These are phyloP conservation scores for Fragum whitleyi DNA, from an alignment of 2,888 invertebrate genomes.

Conservation along the genomic window DNA sequence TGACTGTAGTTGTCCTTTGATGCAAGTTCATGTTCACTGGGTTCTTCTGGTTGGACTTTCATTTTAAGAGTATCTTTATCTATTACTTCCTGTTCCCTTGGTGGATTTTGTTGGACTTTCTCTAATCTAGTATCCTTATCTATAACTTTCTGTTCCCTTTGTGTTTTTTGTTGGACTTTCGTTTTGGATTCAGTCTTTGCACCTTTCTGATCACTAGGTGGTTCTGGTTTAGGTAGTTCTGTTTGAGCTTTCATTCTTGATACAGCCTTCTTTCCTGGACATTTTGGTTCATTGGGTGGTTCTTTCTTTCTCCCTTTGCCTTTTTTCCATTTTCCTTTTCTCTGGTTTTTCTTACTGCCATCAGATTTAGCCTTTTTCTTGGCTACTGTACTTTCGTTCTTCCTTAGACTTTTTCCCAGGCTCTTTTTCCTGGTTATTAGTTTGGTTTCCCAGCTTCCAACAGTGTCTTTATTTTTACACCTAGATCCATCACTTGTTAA, in stretches of 20 bases:
- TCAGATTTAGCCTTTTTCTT: slow-evolving; percentile 3
- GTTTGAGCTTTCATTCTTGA: not conserved
- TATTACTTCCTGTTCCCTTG: too few species aligned
- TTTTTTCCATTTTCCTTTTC: too few species aligned
- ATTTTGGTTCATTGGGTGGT: slow-evolving; percentile 8
- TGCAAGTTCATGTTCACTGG: not conserved
- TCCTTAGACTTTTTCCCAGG: slow-evolving; percentile 1
- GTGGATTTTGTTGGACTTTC: too few species aligned
- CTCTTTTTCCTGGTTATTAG: slow-evolving; percentile 2
- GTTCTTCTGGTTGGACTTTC: too few species aligned
- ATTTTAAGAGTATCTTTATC: too few species aligned
- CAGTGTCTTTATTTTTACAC: slow-evolving; percentile 13
- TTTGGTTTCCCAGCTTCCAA: slow-evolving; percentile 19
- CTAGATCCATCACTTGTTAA: not conserved
- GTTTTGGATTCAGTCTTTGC: too few species aligned
- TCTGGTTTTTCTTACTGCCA: not conserved
- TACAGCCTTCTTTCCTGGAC: not conserved
- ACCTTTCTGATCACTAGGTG: too few species aligned
- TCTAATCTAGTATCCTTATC: not conserved
- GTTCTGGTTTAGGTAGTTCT: too few species aligned
- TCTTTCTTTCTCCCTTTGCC: slow-evolving; percentile 8
- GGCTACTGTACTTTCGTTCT: not conserved
- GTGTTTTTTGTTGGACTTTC: slow-evolving; percentile 3
- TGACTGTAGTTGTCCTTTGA: slow-evolving; percentile 8
- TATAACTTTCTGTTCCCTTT: slow-evolving; percentile 13